phyloP scores from a whole-genome alignment of 2,888 invertebrate species.

The Pyrrhia umbra region DNA sequence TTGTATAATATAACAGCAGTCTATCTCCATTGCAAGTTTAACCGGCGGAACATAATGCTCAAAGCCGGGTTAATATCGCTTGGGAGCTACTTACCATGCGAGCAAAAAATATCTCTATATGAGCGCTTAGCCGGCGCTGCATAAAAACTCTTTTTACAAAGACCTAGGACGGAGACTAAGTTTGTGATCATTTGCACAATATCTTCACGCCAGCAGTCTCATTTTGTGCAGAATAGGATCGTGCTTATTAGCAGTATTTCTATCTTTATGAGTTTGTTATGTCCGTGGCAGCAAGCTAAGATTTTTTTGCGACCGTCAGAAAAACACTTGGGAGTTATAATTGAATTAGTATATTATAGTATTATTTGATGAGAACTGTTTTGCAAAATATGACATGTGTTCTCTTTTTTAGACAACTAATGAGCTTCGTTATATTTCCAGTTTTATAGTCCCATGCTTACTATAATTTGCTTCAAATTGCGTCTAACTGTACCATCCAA shows the following conservation, averaged over 20 bases:
- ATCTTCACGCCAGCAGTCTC: neutral
- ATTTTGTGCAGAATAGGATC: neutral
- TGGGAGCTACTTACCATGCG: neutral
- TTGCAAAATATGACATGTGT: too few species aligned
- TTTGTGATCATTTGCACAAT: neutral
- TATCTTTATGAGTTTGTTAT: too few species aligned
- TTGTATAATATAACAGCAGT: neutral
- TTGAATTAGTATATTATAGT: too few species aligned
- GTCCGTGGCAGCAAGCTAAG: too few species aligned
- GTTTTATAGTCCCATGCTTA: too few species aligned
- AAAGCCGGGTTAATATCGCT: neutral
- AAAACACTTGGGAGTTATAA: too few species aligned
- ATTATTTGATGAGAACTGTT: too few species aligned
- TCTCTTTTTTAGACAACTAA: too few species aligned
- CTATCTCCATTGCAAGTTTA: neutral
- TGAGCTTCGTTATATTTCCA: too few species aligned
- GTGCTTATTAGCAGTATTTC: neutral
- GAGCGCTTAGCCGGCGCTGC: neutral
- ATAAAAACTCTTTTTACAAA: conserved; percentile 2
- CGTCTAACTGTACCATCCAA: too few species aligned
- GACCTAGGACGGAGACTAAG: neutral
- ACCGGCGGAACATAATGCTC: conserved; percentile 9
- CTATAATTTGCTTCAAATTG: too few species aligned
- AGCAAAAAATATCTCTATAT: conserved; percentile 13
- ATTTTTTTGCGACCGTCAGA: too few species aligned